Evolutionary conservation across 1,140 invertebrate species (phyloP), one percentile per base, ranked within the genome.

Genomic region (Pseudachorutes palmiensis): DNA sequence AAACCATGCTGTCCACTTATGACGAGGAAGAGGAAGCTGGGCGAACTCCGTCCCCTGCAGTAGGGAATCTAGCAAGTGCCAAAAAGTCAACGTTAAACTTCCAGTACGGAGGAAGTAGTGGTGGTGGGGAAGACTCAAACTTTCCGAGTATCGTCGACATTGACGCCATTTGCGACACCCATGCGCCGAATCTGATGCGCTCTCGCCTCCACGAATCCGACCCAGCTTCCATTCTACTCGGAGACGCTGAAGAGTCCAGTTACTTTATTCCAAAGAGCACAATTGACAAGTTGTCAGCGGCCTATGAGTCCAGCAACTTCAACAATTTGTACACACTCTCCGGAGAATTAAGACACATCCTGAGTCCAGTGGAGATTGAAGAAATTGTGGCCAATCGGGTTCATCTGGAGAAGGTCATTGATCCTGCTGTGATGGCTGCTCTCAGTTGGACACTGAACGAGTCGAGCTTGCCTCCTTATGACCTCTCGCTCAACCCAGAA

Each of bases 321-420:
- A 79, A 76, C 59, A 77, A 78, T 70, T 66, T 78, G 14, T 78
- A 78, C 73, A 74, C 71, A 28, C 72, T 79, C 32, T 75, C 75
- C 72, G 77, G 76, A 9, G 73, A 77, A 55, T 64, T 79, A 16
- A 76, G 77, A 58, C 75, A 79, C 68, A 74, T 79, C 28, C 72
- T 79, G n/a, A 76, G 72, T 41, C 70, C 74, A 14, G 62, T 57
- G 3, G 78, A 79, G 75, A 76, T 79, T 57, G 77, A 78, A 62
- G 77, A 78, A 64, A 77, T 79, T 68, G 65, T 79, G n/a, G 74
- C 67, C 2, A 78, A 79, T 66, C 75, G 74, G 58, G 75, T 78
- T 12, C 66, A 73, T 31, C 75, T 78, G 51, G 71, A 73, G 33
- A 70, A 75, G 29, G 71, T 76, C 36, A 73, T 78, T 36, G 74